A percentile compares a stretch with the other conserved stretches of the same genome.
phyloP scores from a whole-genome alignment of 2,113 vertebrate genomes.

The Origma solitaria region DNA sequence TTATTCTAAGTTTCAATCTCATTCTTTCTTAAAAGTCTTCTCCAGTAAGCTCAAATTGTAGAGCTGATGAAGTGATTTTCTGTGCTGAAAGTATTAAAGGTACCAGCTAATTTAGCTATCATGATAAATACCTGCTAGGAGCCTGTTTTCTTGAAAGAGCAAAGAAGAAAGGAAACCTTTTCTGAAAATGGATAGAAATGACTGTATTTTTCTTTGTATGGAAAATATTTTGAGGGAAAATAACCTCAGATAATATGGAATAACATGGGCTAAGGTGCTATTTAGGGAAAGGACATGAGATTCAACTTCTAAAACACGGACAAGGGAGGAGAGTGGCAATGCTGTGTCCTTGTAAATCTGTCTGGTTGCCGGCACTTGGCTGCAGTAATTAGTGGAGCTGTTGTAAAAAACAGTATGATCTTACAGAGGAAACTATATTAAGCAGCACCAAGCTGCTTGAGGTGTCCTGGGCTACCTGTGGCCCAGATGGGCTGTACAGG shows the following conservation, averaged over 20 bases:
- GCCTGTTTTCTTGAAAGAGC: slow-evolving; percentile 15
- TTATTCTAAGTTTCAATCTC: slow-evolving; percentile 31
- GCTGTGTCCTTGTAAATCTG: not conserved
- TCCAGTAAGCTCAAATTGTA: slow-evolving; percentile 20
- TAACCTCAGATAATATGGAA: not conserved
- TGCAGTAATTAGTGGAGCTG: slow-evolving; percentile 10
- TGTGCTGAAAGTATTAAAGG: slow-evolving; percentile 10
- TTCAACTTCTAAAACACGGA: not conserved
- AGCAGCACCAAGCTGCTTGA: not conserved
- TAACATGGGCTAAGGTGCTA: not conserved
- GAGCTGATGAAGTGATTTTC: slow-evolving; percentile 54
- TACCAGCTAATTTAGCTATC: slow-evolving; percentile 50
- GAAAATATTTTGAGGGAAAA: slow-evolving; percentile 36
- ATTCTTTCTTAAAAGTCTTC: slow-evolving; percentile 36
- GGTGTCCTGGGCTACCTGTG: not conserved
- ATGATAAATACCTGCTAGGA: slow-evolving; percentile 42
- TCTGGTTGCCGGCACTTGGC: not conserved
- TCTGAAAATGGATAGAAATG: slow-evolving; percentile 6
- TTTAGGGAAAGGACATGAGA: not conserved
- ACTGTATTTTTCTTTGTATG: slow-evolving; percentile 3
- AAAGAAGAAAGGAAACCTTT: slow-evolving; percentile 5
- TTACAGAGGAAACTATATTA: not conserved
- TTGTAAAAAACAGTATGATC: not conserved
- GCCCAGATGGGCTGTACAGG: not conserved
- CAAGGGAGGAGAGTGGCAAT: not conserved